phyloP scores from a whole-genome alignment of 2,797 vertebrate species.

The Myotis pilosus region DNA sequence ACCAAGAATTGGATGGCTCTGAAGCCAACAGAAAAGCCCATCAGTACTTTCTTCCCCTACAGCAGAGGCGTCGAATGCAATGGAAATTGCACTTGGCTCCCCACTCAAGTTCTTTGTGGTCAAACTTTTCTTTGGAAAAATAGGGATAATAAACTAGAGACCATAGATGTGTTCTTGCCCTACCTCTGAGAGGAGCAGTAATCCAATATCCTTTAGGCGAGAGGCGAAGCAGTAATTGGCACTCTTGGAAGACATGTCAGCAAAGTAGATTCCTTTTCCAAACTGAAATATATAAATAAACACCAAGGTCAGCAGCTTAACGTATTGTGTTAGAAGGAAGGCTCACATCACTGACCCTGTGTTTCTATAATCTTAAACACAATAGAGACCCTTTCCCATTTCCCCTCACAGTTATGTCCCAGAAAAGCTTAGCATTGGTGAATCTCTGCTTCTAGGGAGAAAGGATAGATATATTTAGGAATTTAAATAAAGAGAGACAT shows the following conservation, averaged over 20 bases:
- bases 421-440: not conserved
- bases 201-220: constrained; percentile 84
- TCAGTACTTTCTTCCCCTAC: not conserved
- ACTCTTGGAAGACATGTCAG: constrained; percentile 96
- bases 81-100: not conserved
- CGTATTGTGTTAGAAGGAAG: not conserved
- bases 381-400: not conserved
- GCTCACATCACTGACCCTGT: not conserved
- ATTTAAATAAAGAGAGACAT: constrained; percentile 41
- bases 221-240: constrained; percentile 94
- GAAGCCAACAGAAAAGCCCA: not conserved
- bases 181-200: constrained; percentile 92
- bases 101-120: not conserved
- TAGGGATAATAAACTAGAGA: not conserved
- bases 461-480: not conserved
- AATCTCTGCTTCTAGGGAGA: not conserved
- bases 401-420: not conserved
- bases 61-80: not conserved
- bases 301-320: not conserved
- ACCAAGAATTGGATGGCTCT: not conserved
- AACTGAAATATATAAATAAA: constrained; percentile 83
- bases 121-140: constrained; percentile 75
- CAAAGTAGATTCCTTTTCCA: constrained; percentile 96
- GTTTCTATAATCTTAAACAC: constrained; percentile 24
- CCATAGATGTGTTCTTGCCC: not conserved